phyloP scores from a whole-genome alignment of 2,888 invertebrate genomes.

The Parnassius smintheus region DNA sequence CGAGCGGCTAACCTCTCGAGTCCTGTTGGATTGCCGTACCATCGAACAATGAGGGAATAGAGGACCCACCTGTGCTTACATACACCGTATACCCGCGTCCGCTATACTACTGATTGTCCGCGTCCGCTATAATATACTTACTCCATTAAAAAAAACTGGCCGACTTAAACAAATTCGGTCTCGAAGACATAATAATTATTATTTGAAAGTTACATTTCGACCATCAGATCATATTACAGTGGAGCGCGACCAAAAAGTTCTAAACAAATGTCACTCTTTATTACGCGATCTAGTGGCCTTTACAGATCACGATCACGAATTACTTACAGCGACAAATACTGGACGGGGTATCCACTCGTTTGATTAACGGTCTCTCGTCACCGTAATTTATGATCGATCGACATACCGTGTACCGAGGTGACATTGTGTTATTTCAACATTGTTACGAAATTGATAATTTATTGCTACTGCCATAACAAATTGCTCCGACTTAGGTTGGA shows the following conservation, averaged over 20 bases:
- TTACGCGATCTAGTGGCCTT: conserved; percentile 19
- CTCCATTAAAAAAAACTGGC: too few species aligned
- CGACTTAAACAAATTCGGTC: too few species aligned
- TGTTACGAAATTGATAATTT: conserved; percentile 38
- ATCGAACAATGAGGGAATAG: too few species aligned
- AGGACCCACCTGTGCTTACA: too few species aligned
- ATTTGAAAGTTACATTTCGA: too few species aligned
- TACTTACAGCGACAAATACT: conserved; percentile 22
- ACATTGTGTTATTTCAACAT: conserved; percentile 32
- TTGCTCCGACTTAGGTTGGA: conserved; percentile 15
- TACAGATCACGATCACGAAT: conserved; percentile 16
- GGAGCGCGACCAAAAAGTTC: neutral
- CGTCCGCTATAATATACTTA: too few species aligned
- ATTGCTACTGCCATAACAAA: conserved; percentile 34
- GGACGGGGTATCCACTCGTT: conserved; percentile 28
- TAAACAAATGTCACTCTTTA: neutral
- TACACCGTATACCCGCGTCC: too few species aligned
- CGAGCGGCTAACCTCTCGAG: too few species aligned
- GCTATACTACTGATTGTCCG: too few species aligned
- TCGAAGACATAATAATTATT: too few species aligned
- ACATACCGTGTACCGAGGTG: conserved; percentile 25
- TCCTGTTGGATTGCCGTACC: too few species aligned
- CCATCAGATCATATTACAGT: too few species aligned
- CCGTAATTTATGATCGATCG: conserved; percentile 37
- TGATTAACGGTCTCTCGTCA: conserved; percentile 35